Evolutionary conservation across 2,888 invertebrate genomes (phyloP), one percentile per base, ranked within the genome.

Genomic region (Conchocele bisecta): DNA sequence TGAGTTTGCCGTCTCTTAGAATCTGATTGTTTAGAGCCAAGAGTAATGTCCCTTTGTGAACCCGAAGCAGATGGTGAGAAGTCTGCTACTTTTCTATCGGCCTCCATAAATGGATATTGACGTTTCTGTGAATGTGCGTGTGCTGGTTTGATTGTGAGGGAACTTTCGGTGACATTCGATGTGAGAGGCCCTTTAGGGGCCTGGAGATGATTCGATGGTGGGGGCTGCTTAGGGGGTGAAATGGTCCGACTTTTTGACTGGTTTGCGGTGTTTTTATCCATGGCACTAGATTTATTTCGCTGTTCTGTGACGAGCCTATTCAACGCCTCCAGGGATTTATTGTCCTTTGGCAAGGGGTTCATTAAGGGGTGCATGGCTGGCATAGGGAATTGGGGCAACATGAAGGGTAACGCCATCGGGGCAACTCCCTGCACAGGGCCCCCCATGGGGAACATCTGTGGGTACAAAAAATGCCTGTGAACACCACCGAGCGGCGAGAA

Each of bases 71-170:
- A 4, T 35, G 46, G 26, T 35, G 39, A 13, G 24, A 53, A 46
- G n/a, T 31, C 29, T 2, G 37, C 39, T 22, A 53, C 3, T 17
- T 57, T 69, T 37, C 64, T 35, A 33, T 64, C 59, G 26, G 75
- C 11, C 26, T 74, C 73, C n/a, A 37, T 22, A 31, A 61, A 71
- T 17, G 77, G 71, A 44, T 68, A 74, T 33, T 50, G 48, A 26
- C 77, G 42, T 48, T 74, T 77, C 6, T 39, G 42, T 41, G 53
- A 63, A 58, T 82, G 63, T n/a, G 78, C 64, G 67, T 82, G 82
- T 41, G 82, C 82, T 13, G 82, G 78, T 11, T 53, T 53, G 41
- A 77, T 70, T 28, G 70, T 63, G 11, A 31, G 33, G 28, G 35
- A 46, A 24, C 35, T 46, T 44, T 66, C 57, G 50, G 71, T 56